These are phyloP conservation scores for Idris sp. DNA, from an alignment of 1,140 invertebrate species.

Conservation along the genomic window DNA sequence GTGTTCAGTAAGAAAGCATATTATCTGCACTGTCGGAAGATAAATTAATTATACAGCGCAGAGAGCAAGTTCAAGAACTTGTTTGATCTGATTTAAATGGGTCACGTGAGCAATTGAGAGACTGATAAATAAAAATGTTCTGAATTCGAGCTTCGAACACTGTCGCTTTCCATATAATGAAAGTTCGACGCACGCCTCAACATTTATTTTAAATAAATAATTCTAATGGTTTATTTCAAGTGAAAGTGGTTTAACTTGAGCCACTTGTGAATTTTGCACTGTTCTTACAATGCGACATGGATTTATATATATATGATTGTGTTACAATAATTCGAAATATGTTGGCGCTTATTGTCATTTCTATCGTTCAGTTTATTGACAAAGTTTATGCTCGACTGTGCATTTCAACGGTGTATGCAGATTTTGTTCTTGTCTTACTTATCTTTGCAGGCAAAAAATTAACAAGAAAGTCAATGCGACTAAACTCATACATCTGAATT, in stretches of 20 bases:
- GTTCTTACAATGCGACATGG: slow-evolving; percentile 28
- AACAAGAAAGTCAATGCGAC: slow-evolving; percentile 27
- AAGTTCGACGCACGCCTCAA: slow-evolving; percentile 20
- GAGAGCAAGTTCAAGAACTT: slow-evolving; percentile 49
- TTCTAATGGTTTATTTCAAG: slow-evolving; percentile 46
- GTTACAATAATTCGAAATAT: slow-evolving; percentile 47
- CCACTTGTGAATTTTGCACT: slow-evolving; percentile 43
- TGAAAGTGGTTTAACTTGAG: slow-evolving; percentile 58
- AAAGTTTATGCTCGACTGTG: slow-evolving; percentile 46
- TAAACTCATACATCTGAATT: slow-evolving; percentile 18
- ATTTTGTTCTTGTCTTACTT: slow-evolving; percentile 35
- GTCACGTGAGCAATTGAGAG: slow-evolving; percentile 32
- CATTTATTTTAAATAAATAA: slow-evolving; percentile 52
- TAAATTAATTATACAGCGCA: no score
- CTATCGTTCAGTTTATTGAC: slow-evolving; percentile 31
- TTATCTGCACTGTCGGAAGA: no score
- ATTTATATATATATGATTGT: slow-evolving; percentile 31
- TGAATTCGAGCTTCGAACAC: no score
- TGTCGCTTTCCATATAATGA: slow-evolving; percentile 57
- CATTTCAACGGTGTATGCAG: slow-evolving; percentile 46
- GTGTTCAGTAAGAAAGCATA: no score
- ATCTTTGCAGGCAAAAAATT: slow-evolving; percentile 14
- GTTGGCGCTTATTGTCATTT: slow-evolving; percentile 26
- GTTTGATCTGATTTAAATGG: slow-evolving; percentile 36
- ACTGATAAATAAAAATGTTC: no score